Conservation (phyloP, 1,140 invertebrate species). For the Drosophila mauritiana region DNA sequence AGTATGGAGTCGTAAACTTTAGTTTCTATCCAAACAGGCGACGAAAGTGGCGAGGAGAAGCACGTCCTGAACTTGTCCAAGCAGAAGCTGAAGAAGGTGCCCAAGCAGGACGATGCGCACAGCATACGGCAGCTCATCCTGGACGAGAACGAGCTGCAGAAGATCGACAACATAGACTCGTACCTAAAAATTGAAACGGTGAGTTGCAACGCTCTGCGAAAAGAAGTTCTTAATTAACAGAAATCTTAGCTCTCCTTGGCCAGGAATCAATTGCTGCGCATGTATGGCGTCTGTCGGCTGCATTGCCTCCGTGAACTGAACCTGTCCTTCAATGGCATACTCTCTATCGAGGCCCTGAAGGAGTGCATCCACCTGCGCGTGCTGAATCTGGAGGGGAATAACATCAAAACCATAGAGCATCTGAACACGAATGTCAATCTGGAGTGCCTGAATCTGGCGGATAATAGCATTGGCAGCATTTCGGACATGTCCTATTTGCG, state of each 20-base stretch:
- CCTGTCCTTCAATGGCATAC: slow-evolving; percentile 94
- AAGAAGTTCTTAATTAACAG: too few species aligned
- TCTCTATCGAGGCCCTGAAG: slow-evolving; percentile 94
- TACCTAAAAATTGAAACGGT: slow-evolving; percentile 93
- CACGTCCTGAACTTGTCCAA: slow-evolving; percentile 88
- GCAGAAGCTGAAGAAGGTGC: slow-evolving; percentile 90
- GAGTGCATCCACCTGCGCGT: slow-evolving; percentile 92
- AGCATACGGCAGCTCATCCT: slow-evolving; percentile 90
- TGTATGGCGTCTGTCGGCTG: slow-evolving; percentile 93
- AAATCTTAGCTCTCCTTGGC: slow-evolving; percentile 90
- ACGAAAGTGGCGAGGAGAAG: slow-evolving; percentile 66
- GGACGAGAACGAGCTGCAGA: slow-evolving; percentile 94
- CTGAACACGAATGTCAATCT: slow-evolving; percentile 92
- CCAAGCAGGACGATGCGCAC: slow-evolving; percentile 88
- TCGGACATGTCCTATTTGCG: slow-evolving; percentile 93
- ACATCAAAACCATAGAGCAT: slow-evolving; percentile 93
- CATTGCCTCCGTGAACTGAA: slow-evolving; percentile 92
- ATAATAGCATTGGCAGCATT: slow-evolving; percentile 93
- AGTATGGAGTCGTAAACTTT: too few species aligned
- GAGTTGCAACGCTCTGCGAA: slow-evolving; percentile 35
- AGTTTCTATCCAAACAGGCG: slow-evolving; percentile 33
- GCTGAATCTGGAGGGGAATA: slow-evolving; percentile 87
- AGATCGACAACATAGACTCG: slow-evolving; percentile 93
- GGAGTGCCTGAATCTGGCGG: slow-evolving; percentile 93
- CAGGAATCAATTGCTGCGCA: slow-evolving; percentile 93